A percentile compares a stretch with the other conserved stretches of the same genome.
Conservation (phyloP, 2,113 vertebrate genomes). For the Petroica traversi region DNA sequence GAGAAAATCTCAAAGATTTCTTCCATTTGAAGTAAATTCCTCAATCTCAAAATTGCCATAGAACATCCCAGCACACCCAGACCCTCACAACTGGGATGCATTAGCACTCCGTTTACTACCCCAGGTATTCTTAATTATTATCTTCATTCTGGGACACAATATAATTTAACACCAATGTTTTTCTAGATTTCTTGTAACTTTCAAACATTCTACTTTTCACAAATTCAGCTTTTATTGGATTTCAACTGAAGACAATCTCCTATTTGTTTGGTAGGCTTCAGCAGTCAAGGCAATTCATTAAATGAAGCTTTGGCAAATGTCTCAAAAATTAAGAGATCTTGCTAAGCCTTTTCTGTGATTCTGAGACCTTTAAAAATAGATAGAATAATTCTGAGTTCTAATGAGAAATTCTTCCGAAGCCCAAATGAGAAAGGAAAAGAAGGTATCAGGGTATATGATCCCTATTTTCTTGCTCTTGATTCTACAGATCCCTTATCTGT, state of each 20-base stretch:
- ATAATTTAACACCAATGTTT: not conserved
- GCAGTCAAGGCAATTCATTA: not conserved
- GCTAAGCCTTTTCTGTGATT: constrained; percentile 23
- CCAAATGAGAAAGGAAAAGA: not conserved
- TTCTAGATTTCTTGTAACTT: not conserved
- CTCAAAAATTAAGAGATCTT: not conserved
- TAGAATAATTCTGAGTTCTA: not conserved
- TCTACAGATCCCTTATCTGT: not conserved
- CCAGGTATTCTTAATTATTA: not conserved
- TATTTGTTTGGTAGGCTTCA: not conserved
- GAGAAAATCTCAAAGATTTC: not conserved
- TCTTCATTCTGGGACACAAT: not conserved
- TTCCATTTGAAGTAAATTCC: not conserved
- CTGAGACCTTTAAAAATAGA: not conserved
- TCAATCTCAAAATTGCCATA: not conserved
- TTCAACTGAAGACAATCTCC: not conserved
- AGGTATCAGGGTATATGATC: not conserved
- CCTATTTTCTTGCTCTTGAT: not conserved
- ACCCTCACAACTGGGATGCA: not conserved
- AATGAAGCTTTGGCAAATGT: not conserved
- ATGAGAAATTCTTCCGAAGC: not conserved
- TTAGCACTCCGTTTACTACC: not conserved
- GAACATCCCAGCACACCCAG: not conserved
- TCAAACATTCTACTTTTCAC: not conserved
- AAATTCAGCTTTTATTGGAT: not conserved